Percentiles rank a stretch among this genome's conserved stretches.
phyloP scores from a whole-genome alignment of 1,140 invertebrate species.

The Bombus haemorrhoidalis region DNA sequence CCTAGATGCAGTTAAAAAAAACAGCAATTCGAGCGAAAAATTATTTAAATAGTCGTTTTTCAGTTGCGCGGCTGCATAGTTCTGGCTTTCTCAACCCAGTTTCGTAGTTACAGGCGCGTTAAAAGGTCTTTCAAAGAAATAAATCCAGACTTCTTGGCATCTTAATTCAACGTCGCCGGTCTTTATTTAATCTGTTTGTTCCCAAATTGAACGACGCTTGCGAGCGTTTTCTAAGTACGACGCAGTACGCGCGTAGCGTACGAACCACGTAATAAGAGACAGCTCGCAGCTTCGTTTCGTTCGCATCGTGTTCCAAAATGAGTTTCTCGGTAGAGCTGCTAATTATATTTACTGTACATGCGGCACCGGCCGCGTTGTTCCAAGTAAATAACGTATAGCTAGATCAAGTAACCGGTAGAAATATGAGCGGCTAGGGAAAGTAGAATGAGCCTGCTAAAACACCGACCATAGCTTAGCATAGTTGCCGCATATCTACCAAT shows the following conservation, averaged over 20 bases:
- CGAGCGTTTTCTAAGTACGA: not conserved
- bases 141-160: not conserved
- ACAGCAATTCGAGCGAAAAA: not conserved
- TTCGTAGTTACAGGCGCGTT: not conserved
- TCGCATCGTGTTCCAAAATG: slow-evolving; percentile 50
- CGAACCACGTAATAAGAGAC: slow-evolving; percentile 48
- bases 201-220: not conserved
- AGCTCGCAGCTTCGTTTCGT: slow-evolving; percentile 17
- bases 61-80: not conserved
- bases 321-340: slow-evolving; percentile 53
- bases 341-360: slow-evolving; percentile 58
- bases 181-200: slow-evolving; percentile 32
- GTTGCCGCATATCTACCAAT: slow-evolving; percentile 17
- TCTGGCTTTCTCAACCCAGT: not conserved
- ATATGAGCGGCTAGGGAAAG: slow-evolving; percentile 41
- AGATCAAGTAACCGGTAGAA: slow-evolving; percentile 25
- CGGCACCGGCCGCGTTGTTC: slow-evolving; percentile 24
- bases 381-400: slow-evolving; percentile 50
- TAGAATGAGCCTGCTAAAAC: slow-evolving; percentile 8
- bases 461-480: slow-evolving; percentile 4
- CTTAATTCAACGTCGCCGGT: slow-evolving; percentile 3
- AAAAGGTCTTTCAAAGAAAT: not conserved
- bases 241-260: no score
- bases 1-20: not conserved
- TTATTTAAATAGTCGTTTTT: not conserved